These are phyloP conservation scores for Campopleginae sp. DNA, from an alignment of 2,888 invertebrate species.

Conservation along the genomic window DNA sequence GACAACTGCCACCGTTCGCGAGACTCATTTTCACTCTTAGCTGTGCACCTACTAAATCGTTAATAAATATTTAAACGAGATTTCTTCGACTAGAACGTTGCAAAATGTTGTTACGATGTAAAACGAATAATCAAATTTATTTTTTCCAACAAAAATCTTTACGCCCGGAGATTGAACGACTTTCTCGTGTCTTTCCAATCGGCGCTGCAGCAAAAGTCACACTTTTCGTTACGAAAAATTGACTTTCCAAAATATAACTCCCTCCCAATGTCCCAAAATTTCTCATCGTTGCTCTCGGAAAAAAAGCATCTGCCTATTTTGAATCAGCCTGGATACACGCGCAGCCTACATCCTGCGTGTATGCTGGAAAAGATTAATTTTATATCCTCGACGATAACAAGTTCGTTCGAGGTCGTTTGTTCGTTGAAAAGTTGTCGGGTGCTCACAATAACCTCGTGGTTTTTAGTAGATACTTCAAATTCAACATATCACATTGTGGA, in stretches of 20 bases:
- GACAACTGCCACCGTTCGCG: conserved; percentile 7
- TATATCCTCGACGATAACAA: background rate
- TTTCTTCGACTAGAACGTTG: background rate
- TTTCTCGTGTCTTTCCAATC: no score
- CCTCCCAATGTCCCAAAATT: no score
- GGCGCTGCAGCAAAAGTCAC: no score
- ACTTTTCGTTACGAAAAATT: no score
- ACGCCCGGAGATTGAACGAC: no score
- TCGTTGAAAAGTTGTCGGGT: background rate
- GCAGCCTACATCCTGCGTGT: background rate
- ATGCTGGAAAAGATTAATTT: background rate
- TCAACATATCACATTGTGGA: background rate
- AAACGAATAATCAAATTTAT: background rate
- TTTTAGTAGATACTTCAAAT: background rate
- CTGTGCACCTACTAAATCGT: background rate
- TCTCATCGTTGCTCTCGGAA: no score
- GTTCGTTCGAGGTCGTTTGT: background rate
- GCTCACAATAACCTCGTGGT: background rate
- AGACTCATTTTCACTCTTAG: background rate
- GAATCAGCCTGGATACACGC: background rate
- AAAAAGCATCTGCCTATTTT: background rate
- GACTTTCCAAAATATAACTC: no score
- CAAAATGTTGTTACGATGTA: background rate
- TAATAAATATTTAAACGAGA: background rate
- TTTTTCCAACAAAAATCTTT: no score